Evolutionary conservation across 2,113 vertebrate species (phyloP), one percentile per base, ranked within the genome.

Genomic region (Oxygymnocypris stewartii): DNA sequence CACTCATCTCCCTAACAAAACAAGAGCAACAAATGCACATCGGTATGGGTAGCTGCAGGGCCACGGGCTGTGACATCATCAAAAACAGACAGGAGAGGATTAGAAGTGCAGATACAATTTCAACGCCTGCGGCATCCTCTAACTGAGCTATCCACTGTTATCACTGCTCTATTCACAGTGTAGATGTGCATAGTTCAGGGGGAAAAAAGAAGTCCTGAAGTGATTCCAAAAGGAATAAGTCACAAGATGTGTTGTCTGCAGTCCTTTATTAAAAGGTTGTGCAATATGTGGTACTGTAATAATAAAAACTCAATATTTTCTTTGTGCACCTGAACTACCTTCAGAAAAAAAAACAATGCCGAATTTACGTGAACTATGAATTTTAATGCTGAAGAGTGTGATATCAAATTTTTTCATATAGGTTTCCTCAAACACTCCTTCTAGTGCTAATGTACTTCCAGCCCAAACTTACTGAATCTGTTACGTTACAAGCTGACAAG

Each of bases 21-120:
- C 63, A 83, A 71, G 18, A 54, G 35, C 79, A 65, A 47, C 81
- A 71, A 71, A 28, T 51, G 81, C 18, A 82, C 79, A 47, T 74
- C 65, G 42, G 83, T 85, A 74, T 51, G 42, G 85, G 69, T 86
- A 59, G 67, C 78, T 59, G 49, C 8, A 84, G 86, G 79, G 76
- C 59, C 82, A n/a, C 74, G 71, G 79, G 86, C 84, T 35, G 31
- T 78, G 76, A 78, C 84, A 84, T 87, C 83, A 88, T 83, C 79
- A 86, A 73, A 80, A 57, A 75, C 57, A 88, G 54, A 85, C 78
- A 79, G 82, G 67, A 84, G 83, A 59, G 79, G 84, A 85, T 83
- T 84, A 79, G 44, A 87, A 87, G 86, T 71, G 35, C n/a, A 57
- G 86, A 87, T 89, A 82, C 40, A 13, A 20, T 89, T 85, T 89